phyloP scores from a whole-genome alignment of 2,888 invertebrate genomes.

The Salticus scenicus region DNA sequence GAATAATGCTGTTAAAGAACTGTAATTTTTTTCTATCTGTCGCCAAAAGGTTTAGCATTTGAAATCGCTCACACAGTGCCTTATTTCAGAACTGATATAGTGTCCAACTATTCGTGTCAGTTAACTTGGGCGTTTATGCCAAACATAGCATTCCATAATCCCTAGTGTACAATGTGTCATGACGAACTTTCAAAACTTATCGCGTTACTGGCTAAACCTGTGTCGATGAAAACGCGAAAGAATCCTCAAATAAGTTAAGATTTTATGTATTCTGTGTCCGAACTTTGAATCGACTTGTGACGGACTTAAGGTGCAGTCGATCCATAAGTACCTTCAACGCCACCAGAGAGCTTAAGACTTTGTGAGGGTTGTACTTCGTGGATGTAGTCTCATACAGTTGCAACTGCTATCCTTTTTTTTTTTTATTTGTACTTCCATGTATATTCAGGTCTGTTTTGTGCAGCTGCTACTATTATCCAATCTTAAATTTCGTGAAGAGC shows the following conservation, averaged over 20 bases:
- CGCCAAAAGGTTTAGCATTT: constrained; percentile 62
- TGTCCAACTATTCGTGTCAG: constrained; percentile 19
- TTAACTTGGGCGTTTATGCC: constrained; percentile 29
- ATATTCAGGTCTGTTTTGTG: neutral
- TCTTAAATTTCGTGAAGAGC: constrained; percentile 27
- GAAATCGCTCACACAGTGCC: constrained; percentile 66
- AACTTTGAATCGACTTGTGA: constrained; percentile 17
- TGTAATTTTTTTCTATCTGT: constrained; percentile 31
- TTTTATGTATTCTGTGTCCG: constrained; percentile 8
- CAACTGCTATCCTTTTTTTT: constrained; percentile 16
- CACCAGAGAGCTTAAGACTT: constrained; percentile 23
- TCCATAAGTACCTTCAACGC: neutral
- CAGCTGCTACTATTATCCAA: constrained; percentile 6
- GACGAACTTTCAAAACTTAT: constrained; percentile 27
- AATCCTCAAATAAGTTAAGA: constrained; percentile 6
- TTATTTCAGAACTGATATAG: constrained; percentile 47
- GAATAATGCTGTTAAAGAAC: neutral
- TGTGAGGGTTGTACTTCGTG: constrained; percentile 22
- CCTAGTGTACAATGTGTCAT: constrained; percentile 33
- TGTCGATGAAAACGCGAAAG: neutral
- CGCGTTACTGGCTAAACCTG: constrained; percentile 36
- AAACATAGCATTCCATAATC: constrained; percentile 44
- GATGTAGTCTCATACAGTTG: constrained; percentile 16
- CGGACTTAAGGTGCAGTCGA: constrained; percentile 2
- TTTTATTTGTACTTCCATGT: neutral